phyloP scores from a whole-genome alignment of 2,888 invertebrate genomes.

The Tenodera sinensis region DNA sequence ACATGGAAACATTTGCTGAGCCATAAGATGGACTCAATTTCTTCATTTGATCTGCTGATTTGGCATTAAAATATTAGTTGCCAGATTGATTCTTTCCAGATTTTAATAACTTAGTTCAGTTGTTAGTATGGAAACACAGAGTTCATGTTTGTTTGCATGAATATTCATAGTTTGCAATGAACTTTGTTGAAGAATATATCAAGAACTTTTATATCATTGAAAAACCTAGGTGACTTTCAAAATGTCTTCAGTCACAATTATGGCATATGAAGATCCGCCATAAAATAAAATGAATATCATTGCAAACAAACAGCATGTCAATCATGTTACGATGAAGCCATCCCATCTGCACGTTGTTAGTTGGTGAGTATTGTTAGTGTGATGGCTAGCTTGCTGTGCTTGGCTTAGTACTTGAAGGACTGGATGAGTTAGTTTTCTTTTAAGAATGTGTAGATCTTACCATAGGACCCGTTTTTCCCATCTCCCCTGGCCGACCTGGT shows the following conservation, averaged over 20 bases:
- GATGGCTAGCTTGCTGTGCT: constrained; percentile 24
- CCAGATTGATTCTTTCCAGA: not conserved
- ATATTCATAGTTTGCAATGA: not conserved
- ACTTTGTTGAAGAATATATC: not conserved
- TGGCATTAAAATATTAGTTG: not conserved
- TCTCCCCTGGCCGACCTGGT: constrained; percentile 65
- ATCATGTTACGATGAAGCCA: constrained; percentile 12
- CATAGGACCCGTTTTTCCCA: constrained; percentile 72
- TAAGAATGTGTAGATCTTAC: constrained; percentile 56
- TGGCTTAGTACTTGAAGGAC: not conserved
- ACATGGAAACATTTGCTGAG: constrained; percentile 28
- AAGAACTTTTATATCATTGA: not conserved
- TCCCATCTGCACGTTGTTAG: constrained; percentile 25
- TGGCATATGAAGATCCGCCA: not conserved
- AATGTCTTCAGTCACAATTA: not conserved
- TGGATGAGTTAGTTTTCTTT: not conserved
- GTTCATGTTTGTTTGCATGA: constrained; percentile 15
- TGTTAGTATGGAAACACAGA: constrained; percentile 5
- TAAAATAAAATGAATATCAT: constrained; percentile 11
- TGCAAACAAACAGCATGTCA: constrained; percentile 16
- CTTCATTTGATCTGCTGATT: not conserved
- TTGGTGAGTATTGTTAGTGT: constrained; percentile 27
- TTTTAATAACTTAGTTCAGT: not conserved
- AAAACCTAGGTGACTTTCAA: not conserved
- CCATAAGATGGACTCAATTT: not conserved